phyloP scores from a whole-genome alignment of 2,888 invertebrate genomes.

The Mesoligia furuncula region DNA sequence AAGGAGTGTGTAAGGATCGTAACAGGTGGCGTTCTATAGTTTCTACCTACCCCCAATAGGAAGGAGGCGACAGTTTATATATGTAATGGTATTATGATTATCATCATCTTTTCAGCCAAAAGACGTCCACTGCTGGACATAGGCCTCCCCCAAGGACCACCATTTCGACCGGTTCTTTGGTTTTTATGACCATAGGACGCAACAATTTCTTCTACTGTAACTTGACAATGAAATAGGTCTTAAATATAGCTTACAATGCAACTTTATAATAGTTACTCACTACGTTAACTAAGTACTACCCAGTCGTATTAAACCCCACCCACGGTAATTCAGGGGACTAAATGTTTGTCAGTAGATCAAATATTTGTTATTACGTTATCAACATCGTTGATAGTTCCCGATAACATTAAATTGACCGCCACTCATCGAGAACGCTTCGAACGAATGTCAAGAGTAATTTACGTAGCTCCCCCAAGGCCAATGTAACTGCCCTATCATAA shows the following conservation, averaged over 20 bases:
- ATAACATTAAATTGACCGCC: constrained; percentile 5
- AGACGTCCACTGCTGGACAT: background rate
- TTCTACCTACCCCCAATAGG: background rate
- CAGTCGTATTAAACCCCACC: background rate
- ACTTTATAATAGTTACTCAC: background rate
- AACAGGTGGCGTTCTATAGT: background rate
- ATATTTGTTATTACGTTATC: background rate
- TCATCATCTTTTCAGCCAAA: background rate
- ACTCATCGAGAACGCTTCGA: constrained; percentile 14
- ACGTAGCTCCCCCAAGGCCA: constrained; percentile 13
- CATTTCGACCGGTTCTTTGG: background rate
- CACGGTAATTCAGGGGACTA: background rate
- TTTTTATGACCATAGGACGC: background rate
- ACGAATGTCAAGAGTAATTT: constrained; percentile 44
- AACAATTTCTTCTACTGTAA: background rate
- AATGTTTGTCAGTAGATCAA: too few species aligned
- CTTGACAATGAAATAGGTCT: background rate
- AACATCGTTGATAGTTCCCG: background rate
- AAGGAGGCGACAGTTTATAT: background rate
- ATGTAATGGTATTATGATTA: background rate
- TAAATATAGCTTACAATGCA: background rate
- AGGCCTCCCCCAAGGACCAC: too few species aligned
- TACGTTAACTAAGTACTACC: too few species aligned
- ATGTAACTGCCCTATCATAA: constrained; percentile 17
- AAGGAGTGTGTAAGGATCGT: background rate